Evolutionary conservation across 2,888 invertebrate species (phyloP).

Genomic region (Coelogynopora nodosa): DNA sequence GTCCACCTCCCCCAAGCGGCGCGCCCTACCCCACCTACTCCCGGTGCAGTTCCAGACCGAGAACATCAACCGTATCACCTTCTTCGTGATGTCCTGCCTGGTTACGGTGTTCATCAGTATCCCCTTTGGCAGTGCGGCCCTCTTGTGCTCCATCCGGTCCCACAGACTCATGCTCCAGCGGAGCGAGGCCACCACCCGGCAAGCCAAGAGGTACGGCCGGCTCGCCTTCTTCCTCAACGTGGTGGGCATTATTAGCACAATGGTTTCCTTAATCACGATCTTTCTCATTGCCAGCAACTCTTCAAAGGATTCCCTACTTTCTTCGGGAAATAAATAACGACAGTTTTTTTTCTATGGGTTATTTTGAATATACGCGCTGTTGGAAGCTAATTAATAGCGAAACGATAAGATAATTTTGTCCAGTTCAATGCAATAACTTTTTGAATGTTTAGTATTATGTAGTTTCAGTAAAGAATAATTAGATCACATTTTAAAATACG

Average conservation of each 20-base stretch:
- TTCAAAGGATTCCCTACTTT: too few species aligned
- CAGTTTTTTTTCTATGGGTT: too few species aligned
- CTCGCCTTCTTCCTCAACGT: slow-evolving; percentile 33
- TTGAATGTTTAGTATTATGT: too few species aligned
- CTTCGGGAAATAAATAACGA: too few species aligned
- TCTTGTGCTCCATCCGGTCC: slow-evolving; percentile 31
- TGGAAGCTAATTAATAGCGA: too few species aligned
- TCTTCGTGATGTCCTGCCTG: slow-evolving; percentile 41
- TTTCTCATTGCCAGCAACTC: neutral
- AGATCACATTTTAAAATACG: too few species aligned
- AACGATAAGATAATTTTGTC: too few species aligned
- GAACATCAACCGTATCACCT: slow-evolving; percentile 41
- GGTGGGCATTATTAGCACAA: slow-evolving; percentile 34
- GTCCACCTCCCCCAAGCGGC: neutral
- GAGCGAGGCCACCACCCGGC: neutral
- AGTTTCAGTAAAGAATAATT: too few species aligned
- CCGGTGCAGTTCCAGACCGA: slow-evolving; percentile 36
- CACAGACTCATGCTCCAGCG: slow-evolving; percentile 33
- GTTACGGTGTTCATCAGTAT: slow-evolving; percentile 35
- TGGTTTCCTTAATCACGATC: slow-evolving; percentile 31
- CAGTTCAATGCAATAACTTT: too few species aligned
- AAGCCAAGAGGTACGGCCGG: slow-evolving; percentile 1
- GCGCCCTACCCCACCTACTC: slow-evolving; percentile 21
- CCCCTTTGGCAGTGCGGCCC: slow-evolving; percentile 22
- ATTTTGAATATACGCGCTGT: too few species aligned